phyloP scores from a whole-genome alignment of 2,797 vertebrate genomes.

The Podarcis lilfordi region DNA sequence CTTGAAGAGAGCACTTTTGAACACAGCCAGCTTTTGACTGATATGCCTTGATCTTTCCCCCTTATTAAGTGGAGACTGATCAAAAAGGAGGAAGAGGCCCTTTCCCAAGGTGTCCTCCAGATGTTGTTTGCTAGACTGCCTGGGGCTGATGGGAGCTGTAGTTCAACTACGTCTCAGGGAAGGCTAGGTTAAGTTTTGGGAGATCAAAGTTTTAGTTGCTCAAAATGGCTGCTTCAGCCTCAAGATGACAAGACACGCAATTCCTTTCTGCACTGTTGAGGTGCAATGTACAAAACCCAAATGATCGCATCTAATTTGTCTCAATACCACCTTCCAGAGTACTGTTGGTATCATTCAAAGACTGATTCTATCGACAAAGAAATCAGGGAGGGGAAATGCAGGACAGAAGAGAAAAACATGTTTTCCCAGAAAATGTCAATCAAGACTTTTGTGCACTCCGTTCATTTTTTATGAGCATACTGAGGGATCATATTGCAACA shows the following conservation, averaged over 20 bases:
- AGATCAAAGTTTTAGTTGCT: neutral
- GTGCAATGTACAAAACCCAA: conserved; percentile 25
- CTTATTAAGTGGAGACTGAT: conserved; percentile 3
- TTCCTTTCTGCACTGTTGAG: conserved; percentile 18
- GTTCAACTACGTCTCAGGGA: neutral
- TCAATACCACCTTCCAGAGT: conserved; percentile 27
- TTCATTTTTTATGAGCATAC: neutral
- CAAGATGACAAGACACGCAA: conserved; percentile 5
- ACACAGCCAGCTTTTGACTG: neutral
- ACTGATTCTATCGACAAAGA: conserved; percentile 13
- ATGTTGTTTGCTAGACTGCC: too few relatives aligned
- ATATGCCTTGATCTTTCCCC: neutral
- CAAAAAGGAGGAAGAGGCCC: neutral
- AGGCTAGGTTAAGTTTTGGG: neutral
- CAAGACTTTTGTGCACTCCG: neutral
- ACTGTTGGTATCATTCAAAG: conserved; percentile 24
- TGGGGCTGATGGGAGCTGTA: too few relatives aligned
- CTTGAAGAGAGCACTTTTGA: neutral
- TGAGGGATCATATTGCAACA: conserved; percentile 29
- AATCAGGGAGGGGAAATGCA: neutral
- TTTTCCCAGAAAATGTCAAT: conserved; percentile 3
- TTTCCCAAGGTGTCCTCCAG: neutral
- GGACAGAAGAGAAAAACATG: neutral
- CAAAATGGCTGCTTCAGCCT: neutral
- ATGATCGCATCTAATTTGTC: conserved; percentile 33